These are phyloP conservation scores for Aspidiotus rigidus DNA, from an alignment of 2,888 invertebrate genomes.

Conservation along the genomic window DNA sequence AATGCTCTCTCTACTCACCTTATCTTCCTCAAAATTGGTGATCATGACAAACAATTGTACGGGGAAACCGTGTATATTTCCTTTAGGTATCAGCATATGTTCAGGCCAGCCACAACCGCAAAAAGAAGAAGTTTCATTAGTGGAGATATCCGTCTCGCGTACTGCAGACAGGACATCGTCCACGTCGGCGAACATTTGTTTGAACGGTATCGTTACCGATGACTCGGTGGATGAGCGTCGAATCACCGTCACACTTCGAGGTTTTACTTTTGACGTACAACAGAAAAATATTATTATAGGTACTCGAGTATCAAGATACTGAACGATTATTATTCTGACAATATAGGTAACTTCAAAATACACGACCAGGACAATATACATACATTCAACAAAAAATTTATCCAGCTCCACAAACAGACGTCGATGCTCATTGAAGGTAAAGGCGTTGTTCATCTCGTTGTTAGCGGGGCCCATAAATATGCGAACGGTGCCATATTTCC, in stretches of 20 bases:
- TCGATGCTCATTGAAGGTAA: constrained; percentile 55
- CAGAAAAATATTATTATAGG: no score
- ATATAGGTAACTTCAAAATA: no score
- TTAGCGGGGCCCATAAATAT: constrained; percentile 58
- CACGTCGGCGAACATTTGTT: constrained; percentile 65
- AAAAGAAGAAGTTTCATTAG: constrained; percentile 55
- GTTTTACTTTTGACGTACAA: no score
- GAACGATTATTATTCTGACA: no score
- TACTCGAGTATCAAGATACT: no score
- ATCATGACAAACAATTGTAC: constrained; percentile 43
- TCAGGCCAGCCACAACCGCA: constrained; percentile 61
- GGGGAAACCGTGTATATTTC: constrained; percentile 41
- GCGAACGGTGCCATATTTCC: constrained; percentile 54
- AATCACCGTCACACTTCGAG: constrained; percentile 46
- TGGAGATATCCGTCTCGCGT: constrained; percentile 45
- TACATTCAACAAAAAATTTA: constrained; percentile 55
- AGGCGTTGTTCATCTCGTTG: constrained; percentile 56
- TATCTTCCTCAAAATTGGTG: constrained; percentile 40
- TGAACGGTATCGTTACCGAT: constrained; percentile 75
- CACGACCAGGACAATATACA: constrained; percentile 37
- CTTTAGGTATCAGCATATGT: constrained; percentile 44
- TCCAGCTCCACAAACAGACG: constrained; percentile 61
- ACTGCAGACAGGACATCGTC: constrained; percentile 45
- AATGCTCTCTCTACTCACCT: constrained; percentile 35
- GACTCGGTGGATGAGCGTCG: constrained; percentile 59